Percentiles rank a stretch among this genome's conserved stretches.
Conservation (phyloP, 2,797 vertebrate genomes). For the Hapalemur alaotrensis region DNA sequence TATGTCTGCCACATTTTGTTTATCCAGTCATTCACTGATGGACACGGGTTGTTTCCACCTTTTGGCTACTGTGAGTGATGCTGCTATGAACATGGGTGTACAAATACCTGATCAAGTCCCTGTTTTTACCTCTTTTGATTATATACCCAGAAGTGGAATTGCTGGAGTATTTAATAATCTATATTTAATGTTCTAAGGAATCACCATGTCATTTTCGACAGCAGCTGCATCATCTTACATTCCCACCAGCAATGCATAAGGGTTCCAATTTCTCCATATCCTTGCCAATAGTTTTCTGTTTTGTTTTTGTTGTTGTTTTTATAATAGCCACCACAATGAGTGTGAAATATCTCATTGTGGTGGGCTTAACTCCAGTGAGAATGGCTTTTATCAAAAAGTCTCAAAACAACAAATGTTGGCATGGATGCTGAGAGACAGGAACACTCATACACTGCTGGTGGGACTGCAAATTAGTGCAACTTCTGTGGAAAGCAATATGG, state of each 20-base stretch:
- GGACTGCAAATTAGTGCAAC: too few relatives aligned
- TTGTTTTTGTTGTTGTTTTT: not conserved
- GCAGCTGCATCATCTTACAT: too few relatives aligned
- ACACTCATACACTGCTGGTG: too few relatives aligned
- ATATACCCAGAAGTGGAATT: not conserved
- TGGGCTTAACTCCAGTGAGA: not conserved
- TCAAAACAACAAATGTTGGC: too few relatives aligned
- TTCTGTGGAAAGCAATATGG: too few relatives aligned
- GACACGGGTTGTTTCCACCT: not conserved
- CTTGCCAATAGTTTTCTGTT: not conserved
- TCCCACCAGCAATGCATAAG: not conserved
- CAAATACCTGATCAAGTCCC: not conserved
- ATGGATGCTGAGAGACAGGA: too few relatives aligned
- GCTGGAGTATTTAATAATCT: not conserved
- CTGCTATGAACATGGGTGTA: not conserved
- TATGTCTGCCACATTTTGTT: rapidly evolving
- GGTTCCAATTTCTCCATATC: not conserved
- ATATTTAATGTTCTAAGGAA: not conserved
- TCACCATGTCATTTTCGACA: rapidly evolving
- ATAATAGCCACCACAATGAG: not conserved
- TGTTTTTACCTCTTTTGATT: too few relatives aligned
- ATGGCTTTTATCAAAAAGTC: too few relatives aligned
- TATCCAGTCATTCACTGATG: too few relatives aligned
- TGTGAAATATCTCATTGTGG: not conserved
- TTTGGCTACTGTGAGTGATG: not conserved